These are phyloP conservation scores for Apogon hyalosoma DNA, from an alignment of 2,797 vertebrate genomes.

Conservation along the genomic window DNA sequence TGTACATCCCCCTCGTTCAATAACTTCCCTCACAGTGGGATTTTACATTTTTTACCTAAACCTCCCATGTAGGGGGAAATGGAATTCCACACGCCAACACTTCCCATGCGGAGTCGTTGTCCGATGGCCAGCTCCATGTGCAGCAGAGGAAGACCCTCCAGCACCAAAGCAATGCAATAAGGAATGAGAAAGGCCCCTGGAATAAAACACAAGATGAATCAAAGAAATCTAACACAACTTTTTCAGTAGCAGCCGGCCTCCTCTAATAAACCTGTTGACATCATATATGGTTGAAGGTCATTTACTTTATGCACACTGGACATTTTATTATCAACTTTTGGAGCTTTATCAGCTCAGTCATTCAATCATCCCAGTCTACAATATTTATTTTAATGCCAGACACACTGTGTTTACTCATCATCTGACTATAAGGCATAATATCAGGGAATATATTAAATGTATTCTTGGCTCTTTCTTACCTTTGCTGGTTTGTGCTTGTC, in stretches of 20 bases:
- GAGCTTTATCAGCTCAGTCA: slow-evolving; percentile 23
- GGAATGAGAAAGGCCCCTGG: slow-evolving; percentile 90
- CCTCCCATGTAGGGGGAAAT: slow-evolving; percentile 87
- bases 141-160: slow-evolving; percentile 89
- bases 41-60: slow-evolving; percentile 71
- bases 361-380: not conserved
- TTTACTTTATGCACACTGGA: slow-evolving; percentile 4
- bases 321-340: slow-evolving; percentile 33
- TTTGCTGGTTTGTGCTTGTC: too few relatives aligned
- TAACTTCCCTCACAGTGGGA: not conserved
- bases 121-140: slow-evolving; percentile 88
- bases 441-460: not conserved
- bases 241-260: too few relatives aligned
- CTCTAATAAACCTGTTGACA: too few relatives aligned
- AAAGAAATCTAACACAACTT: too few relatives aligned
- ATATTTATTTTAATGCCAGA: not conserved
- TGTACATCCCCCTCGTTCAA: not conserved
- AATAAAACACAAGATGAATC: not conserved
- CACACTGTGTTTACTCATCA: not conserved
- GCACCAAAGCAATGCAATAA: slow-evolving; percentile 84
- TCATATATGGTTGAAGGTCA: slow-evolving; percentile 29
- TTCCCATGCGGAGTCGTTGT: slow-evolving; percentile 86
- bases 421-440: not conserved
- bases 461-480: not conserved
- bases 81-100: slow-evolving; percentile 85